Evolutionary conservation across 2,797 vertebrate species (phyloP).

Genomic region (Manis javanica): DNA sequence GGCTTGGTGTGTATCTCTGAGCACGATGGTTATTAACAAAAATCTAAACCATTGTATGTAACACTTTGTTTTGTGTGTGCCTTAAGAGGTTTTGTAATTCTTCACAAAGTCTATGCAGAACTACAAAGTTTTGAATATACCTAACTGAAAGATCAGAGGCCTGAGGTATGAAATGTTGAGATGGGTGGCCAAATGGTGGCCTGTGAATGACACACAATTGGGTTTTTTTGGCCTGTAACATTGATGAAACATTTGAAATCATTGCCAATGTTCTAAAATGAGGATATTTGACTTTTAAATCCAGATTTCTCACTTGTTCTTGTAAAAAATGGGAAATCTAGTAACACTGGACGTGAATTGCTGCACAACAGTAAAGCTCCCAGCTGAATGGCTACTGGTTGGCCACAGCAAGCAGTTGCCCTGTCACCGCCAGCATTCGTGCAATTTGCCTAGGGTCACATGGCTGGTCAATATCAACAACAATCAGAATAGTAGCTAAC

Average conservation of each 20-base stretch:
- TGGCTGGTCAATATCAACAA: neutral
- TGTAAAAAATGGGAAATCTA: neutral
- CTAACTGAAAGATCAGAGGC: neutral
- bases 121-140: neutral
- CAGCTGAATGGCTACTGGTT: accelerated
- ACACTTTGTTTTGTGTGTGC: neutral
- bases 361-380: neutral
- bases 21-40: neutral
- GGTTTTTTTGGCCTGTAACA: neutral
- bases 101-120: neutral
- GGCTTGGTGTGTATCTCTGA: neutral
- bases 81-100: neutral
- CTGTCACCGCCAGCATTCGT: accelerated
- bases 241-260: neutral
- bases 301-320: constrained; percentile 1
- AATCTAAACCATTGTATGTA: neutral
- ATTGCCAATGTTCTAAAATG: neutral
- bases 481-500: neutral
- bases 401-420: accelerated
- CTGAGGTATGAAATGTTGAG: neutral
- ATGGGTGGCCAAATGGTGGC: neutral
- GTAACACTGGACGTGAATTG: neutral
- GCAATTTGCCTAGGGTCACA: neutral
- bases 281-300: neutral
- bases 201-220: neutral